A percentile compares a stretch with the other conserved stretches of the same genome.
phyloP scores from a whole-genome alignment of 2,888 invertebrate species.

The Sthenelais limicola region DNA sequence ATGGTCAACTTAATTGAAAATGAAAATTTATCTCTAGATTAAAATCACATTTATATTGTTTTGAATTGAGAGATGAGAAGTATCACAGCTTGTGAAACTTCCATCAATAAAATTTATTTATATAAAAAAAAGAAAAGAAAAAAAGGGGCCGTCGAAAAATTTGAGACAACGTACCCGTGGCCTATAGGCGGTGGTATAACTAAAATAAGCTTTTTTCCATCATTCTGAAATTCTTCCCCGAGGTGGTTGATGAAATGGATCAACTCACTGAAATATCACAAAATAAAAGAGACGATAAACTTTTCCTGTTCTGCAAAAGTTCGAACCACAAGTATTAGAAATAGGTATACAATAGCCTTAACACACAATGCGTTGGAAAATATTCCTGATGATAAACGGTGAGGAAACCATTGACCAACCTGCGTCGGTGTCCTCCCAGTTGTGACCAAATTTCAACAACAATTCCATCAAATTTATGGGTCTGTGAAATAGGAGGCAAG shows the following conservation, averaged over 20 bases:
- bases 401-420: conserved; percentile 54
- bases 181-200: conserved; percentile 68
- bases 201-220: conserved; percentile 63
- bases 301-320: too few relatives aligned
- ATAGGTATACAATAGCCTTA: too few relatives aligned
- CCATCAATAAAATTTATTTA: too few relatives aligned
- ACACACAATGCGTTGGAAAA: too few relatives aligned
- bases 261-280: conserved; percentile 65
- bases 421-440: conserved; percentile 77
- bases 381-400: too few relatives aligned
- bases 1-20: too few relatives aligned
- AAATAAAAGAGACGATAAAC: too few relatives aligned
- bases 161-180: conserved; percentile 54
- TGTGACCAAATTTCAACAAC: conserved; percentile 94
- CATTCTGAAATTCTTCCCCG: conserved; percentile 60
- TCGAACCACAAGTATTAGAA: too few relatives aligned
- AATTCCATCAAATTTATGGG: conserved; percentile 88
- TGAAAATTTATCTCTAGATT: too few relatives aligned
- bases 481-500: conserved; percentile 74
- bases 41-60: too few relatives aligned
- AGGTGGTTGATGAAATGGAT: conserved; percentile 69
- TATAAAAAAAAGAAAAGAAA: background rate
- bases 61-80: too few relatives aligned
- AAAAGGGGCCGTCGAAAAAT: background rate
- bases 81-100: too few relatives aligned